Evolutionary conservation across 2,888 invertebrate genomes (phyloP), one percentile per base, ranked within the genome.

Genomic region (Blastobasis adustella): DNA sequence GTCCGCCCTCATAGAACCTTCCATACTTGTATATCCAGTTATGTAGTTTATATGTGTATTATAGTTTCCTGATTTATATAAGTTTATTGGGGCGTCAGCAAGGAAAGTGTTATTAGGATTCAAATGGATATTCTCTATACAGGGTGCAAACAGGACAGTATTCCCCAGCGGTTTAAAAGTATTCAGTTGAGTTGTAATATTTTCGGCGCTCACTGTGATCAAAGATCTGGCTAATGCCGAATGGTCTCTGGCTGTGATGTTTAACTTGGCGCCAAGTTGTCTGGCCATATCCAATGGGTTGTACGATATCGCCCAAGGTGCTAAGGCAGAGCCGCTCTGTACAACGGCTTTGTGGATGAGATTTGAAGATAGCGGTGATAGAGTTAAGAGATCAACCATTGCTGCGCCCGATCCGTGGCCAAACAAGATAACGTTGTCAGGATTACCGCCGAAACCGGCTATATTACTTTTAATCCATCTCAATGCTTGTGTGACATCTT

Each of bases 391-490:
- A 58, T 88, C 88, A 0, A 79, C 88, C 62, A 86, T 75, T 3
- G 92, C 91, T 1, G 93, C 94, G 6, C 94, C 94, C 1, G 95
- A 93, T 10, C 93, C 93, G 68, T 96, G 95, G 0, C 97, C 97
- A 71, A 95, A 90, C 0, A 97, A 73, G 0, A 95, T 93, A 1
- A 97, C 90, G 60, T 93, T 92, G 45, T 90, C 89, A 0, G 92
- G 91, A 75, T 96, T 92, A 0, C 96, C 96, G 6, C 95, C 94
- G 69, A 96, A 96, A 46, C 89, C 82, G 1, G 64, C 82, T 43
- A 95, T 94, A 69, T 96, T 94, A 49, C 91, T 87, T 60, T 91
- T 89, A 0, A 95, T 88, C 95, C 95, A 95, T 57, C 89, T 74
- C 50, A 98, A 79, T 0, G 94, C 96, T 80, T 95, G 89, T 56